These are phyloP conservation scores for Nasua narica DNA, from an alignment of 2,797 vertebrate species.

Conservation along the genomic window DNA sequence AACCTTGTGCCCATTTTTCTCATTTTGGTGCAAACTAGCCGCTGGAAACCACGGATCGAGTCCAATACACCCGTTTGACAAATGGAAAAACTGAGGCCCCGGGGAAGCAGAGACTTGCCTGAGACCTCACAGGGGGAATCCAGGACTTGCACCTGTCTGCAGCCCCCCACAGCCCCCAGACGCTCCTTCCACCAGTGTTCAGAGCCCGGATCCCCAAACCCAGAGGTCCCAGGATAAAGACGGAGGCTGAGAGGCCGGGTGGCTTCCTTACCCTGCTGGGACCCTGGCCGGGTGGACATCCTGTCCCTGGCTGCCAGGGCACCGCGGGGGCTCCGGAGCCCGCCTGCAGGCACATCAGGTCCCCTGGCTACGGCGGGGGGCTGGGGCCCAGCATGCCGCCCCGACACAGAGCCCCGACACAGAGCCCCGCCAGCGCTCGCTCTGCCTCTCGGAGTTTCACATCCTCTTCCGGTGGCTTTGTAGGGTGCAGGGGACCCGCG, in stretches of 20 bases:
- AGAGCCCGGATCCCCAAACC: not conserved
- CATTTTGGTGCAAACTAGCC: not conserved
- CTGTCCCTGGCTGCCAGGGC: not conserved
- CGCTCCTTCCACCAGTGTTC: rapidly evolving
- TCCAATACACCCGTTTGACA: not conserved
- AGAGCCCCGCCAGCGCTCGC: rapidly evolving
- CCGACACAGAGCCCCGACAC: rapidly evolving
- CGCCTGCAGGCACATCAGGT: not conserved
- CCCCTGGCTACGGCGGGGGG: not conserved
- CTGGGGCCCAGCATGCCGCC: rapidly evolving
- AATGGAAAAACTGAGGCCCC: not conserved
- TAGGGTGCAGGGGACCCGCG: not conserved
- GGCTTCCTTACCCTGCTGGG: not conserved
- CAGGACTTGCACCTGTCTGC: rapidly evolving
- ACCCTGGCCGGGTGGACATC: not conserved
- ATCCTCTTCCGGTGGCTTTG: slow-evolving; percentile 54
- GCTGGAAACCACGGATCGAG: rapidly evolving
- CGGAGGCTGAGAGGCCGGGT: not conserved
- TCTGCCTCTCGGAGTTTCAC: not conserved
- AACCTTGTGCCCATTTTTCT: not conserved
- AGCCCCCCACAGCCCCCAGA: not conserved
- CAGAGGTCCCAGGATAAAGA: not conserved
- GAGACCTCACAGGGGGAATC: not conserved
- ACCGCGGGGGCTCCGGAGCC: rapidly evolving
- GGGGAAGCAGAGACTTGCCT: not conserved